These are phyloP conservation scores for Aix galericulata DNA, from an alignment of 2,113 vertebrate genomes.

Conservation along the genomic window DNA sequence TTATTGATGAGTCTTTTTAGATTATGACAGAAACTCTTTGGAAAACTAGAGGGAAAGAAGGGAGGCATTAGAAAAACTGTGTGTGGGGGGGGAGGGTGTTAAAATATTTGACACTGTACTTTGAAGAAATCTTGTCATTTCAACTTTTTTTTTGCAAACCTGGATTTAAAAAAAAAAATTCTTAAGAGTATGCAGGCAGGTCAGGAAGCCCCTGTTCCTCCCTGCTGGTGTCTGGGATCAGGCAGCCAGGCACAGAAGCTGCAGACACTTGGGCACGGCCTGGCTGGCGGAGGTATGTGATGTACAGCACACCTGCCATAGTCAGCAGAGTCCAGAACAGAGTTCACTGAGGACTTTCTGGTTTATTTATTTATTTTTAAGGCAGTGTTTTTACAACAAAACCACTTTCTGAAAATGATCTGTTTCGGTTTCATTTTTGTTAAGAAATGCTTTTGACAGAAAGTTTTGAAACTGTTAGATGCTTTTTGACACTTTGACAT, in stretches of 20 bases:
- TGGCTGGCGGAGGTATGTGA: neutral
- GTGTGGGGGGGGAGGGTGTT: neutral
- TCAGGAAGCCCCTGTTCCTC: neutral
- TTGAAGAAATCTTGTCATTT: neutral
- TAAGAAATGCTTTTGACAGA: neutral
- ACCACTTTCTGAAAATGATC: neutral
- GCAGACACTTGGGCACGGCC: neutral
- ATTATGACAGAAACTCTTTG: neutral
- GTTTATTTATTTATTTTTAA: neutral
- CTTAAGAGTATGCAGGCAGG: neutral
- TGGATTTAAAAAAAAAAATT: neutral
- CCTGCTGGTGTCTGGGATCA: neutral
- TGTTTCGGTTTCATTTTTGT: neutral
- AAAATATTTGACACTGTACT: neutral
- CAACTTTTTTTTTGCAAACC: neutral
- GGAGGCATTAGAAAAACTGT: neutral
- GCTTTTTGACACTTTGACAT: neutral
- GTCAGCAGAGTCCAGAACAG: neutral
- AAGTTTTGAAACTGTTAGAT: neutral
- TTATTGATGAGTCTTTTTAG: neutral
- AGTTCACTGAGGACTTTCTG: neutral
- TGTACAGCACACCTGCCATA: fast-evolving
- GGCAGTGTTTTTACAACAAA: neutral
- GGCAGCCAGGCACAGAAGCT: neutral
- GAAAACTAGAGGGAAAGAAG: neutral